Conservation (phyloP, 2,888 invertebrate genomes). For the Rhorus exstirpatorius region DNA sequence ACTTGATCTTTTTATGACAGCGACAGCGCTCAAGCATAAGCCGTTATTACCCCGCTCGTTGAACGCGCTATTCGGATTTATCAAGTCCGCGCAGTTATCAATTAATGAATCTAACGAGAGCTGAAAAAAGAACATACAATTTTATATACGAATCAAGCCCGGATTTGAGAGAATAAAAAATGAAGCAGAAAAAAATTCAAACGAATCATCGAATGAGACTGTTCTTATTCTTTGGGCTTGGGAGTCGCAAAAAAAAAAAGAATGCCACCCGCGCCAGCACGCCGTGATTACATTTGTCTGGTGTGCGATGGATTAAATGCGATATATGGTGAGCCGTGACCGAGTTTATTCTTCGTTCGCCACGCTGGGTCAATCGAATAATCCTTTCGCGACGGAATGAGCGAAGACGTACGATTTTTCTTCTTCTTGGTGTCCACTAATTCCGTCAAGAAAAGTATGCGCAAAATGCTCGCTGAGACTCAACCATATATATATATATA, state of each 20-base stretch:
- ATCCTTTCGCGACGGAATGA: constrained; percentile 59
- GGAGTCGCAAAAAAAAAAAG: constrained; percentile 44
- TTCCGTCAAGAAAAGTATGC: constrained; percentile 42
- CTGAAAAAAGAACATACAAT: neutral
- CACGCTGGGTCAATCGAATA: constrained; percentile 64
- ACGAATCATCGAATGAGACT: constrained; percentile 16
- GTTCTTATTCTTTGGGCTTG: constrained; percentile 27
- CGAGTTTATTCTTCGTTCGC: constrained; percentile 61
- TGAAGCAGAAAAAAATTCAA: constrained; percentile 18
- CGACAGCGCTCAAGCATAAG: neutral
- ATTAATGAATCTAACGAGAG: constrained; percentile 37
- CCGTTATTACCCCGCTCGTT: neutral
- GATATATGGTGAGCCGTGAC: constrained; percentile 61
- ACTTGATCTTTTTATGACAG: constrained; percentile 28
- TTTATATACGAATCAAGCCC: constrained; percentile 31
- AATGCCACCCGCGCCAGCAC: constrained; percentile 56
- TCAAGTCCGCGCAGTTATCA: constrained; percentile 25
- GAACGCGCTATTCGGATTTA: constrained; percentile 22
- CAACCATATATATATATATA: neutral
- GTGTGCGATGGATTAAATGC: constrained; percentile 24
- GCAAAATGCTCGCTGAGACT: constrained; percentile 25
- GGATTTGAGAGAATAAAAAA: neutral
- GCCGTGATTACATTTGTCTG: constrained; percentile 52
- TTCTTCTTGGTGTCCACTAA: constrained; percentile 8
- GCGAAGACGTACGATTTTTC: constrained; percentile 51